Evolutionary conservation across 2,797 vertebrate genomes (phyloP), one percentile per base, ranked within the genome.

Genomic region (Sciaenops ocellatus): DNA sequence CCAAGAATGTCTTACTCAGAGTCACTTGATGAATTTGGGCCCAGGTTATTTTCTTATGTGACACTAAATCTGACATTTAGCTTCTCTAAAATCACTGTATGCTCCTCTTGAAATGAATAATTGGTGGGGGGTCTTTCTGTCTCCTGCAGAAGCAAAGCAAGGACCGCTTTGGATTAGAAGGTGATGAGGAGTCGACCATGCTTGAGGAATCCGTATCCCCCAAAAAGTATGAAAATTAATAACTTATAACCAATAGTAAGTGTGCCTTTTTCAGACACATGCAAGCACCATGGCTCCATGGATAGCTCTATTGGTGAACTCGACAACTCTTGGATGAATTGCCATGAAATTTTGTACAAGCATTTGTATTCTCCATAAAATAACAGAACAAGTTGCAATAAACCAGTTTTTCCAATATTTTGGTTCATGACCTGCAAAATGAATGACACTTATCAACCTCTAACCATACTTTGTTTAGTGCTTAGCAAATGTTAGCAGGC

Each of bases 201-300:
- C 93, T 99, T n/a, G 98, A 99, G 90, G 98, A 99, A 90, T 99
- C 98, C 0, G 97, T 99, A 34, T 99, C 98, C n/a, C 98, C 98
- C 0, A 99, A 99, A 94, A 99, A 99, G 98, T 99, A 95, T 67
- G 97, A 90, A 2, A 13, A 70, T 64, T 5, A 56, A 47, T 42
- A 18, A 8, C 20, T 28, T 30, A 17, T 4, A 44, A 44, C 38
- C 13, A 12, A 4, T 28, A 24, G 44, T 7, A 54, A 65, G 16
- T 20, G 16, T 5, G 34, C 8, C 34, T 38, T 17, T 22, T 3
- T 46, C 60, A 34, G 15, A 13, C 34, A 9, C 48, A 15, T 28
- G 38, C 1, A 42, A 38, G 17, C 57, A 66, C 26, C 20, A 13
- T 24, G 28, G 28, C 38, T 28, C 18, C 0, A 6, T 0, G 55